phyloP scores from a whole-genome alignment of 2,113 vertebrate species.

The Lepidothrix coronata region DNA sequence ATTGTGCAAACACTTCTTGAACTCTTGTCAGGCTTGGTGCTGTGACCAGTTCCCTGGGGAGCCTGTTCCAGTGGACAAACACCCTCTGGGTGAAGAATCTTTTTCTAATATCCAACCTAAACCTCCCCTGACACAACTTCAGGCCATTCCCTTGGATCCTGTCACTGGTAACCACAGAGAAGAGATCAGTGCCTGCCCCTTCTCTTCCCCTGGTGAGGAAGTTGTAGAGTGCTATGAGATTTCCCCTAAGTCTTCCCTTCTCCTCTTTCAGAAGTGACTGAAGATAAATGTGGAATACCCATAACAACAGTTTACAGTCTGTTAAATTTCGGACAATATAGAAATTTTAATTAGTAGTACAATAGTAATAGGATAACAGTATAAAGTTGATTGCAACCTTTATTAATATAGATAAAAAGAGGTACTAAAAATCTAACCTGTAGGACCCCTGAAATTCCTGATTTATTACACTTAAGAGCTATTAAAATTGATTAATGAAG shows the following conservation, averaged over 20 bases:
- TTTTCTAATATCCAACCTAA: neutral
- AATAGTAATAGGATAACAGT: neutral
- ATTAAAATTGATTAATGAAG: neutral
- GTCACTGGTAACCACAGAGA: neutral
- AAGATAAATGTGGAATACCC: neutral
- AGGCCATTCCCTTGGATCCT: neutral
- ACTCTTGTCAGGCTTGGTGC: neutral
- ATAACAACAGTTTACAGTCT: neutral
- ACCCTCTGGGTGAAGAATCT: neutral
- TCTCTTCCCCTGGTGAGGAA: neutral
- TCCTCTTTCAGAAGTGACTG: neutral
- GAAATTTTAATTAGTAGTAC: neutral
- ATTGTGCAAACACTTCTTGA: neutral
- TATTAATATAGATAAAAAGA: neutral
- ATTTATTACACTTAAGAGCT: neutral
- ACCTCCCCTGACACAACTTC: neutral
- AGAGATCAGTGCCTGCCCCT: neutral
- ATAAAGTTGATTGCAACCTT: neutral
- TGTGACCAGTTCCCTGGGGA: neutral
- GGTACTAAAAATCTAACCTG: neutral
- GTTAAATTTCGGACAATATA: neutral
- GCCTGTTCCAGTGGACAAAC: neutral
- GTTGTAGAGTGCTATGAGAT: neutral
- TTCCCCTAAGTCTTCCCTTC: neutral
- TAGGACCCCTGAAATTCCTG: neutral